These are phyloP conservation scores for Athene cunicularia DNA, from an alignment of 2,113 vertebrate genomes.

Conservation along the genomic window DNA sequence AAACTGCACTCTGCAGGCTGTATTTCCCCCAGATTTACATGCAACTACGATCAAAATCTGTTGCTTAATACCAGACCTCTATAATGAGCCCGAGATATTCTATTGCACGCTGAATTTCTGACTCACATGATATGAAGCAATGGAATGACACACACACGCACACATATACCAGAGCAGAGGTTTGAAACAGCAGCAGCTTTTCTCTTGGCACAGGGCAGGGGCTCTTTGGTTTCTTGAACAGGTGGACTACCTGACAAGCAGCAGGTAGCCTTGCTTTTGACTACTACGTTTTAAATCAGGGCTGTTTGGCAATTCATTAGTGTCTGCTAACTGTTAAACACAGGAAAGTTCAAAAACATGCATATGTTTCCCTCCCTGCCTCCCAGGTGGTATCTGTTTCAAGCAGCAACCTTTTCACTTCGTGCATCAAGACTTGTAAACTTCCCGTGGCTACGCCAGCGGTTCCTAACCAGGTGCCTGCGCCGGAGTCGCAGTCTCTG, in stretches of 20 bases:
- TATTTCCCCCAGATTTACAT: neutral
- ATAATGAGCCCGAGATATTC: slow-evolving; percentile 18
- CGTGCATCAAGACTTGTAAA: slow-evolving; percentile 70
- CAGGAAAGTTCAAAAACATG: slow-evolving; percentile 76
- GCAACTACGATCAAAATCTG: neutral
- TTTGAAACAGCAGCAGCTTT: slow-evolving; percentile 71
- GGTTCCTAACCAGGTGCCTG: slow-evolving; percentile 57
- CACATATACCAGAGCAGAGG: neutral
- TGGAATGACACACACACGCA: neutral
- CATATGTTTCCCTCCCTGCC: slow-evolving; percentile 74
- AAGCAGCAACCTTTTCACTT: slow-evolving; percentile 78
- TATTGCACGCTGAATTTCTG: neutral
- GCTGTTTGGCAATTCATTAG: slow-evolving; percentile 77
- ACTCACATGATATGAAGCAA: neutral
- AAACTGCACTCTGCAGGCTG: neutral
- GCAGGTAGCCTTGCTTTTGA: slow-evolving; percentile 68
- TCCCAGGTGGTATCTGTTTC: slow-evolving; percentile 79
- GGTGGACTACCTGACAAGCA: slow-evolving; percentile 76
- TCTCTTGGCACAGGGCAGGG: slow-evolving; percentile 66
- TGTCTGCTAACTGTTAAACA: slow-evolving; percentile 77
- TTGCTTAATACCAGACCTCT: neutral
- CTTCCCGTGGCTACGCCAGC: slow-evolving; percentile 67
- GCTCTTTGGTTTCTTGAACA: slow-evolving; percentile 66
- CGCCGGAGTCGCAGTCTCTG: slow-evolving; percentile 20
- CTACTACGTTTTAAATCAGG: slow-evolving; percentile 64